Percentiles rank a stretch among this genome's conserved stretches.
Evolutionary conservation across 2,113 vertebrate genomes (phyloP).

Genomic region (Scytalopus superciliaris): DNA sequence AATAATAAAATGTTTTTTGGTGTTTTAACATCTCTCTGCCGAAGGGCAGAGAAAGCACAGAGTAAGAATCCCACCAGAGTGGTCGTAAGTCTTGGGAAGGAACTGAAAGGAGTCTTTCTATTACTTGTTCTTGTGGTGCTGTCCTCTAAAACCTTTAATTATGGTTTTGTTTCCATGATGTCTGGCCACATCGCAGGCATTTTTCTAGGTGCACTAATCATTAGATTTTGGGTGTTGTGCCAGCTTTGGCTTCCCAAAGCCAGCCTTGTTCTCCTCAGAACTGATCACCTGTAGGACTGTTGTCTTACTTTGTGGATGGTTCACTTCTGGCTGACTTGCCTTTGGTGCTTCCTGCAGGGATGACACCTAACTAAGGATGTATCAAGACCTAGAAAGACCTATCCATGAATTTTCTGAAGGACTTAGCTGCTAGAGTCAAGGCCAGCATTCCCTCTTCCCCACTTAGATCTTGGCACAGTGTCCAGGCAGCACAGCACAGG

Average conservation of each 20-base stretch:
- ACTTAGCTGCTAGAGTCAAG: not conserved
- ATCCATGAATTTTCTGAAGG: not conserved
- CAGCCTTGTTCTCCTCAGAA: not conserved
- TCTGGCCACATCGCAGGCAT: not conserved
- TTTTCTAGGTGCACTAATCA: not conserved
- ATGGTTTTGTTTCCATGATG: not conserved
- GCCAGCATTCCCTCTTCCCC: not conserved
- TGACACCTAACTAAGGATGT: not conserved
- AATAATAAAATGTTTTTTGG: not conserved
- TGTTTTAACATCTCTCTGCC: not conserved
- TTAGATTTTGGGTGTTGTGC: not conserved
- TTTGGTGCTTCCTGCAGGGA: not conserved
- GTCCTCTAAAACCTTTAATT: not conserved
- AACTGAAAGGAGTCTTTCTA: not conserved
- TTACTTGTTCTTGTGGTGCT: not conserved
- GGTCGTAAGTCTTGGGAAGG: not conserved
- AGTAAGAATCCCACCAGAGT: not conserved
- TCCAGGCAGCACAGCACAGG: not conserved
- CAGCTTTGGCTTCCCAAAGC: not conserved
- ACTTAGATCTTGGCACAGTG: not conserved
- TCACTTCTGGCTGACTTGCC: not conserved
- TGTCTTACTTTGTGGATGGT: not conserved
- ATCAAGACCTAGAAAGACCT: not conserved
- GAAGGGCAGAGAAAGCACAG: not conserved
- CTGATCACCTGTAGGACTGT: too few species aligned